Conservation (phyloP, 2,888 invertebrate genomes). For the Eristalis arbustorum region DNA sequence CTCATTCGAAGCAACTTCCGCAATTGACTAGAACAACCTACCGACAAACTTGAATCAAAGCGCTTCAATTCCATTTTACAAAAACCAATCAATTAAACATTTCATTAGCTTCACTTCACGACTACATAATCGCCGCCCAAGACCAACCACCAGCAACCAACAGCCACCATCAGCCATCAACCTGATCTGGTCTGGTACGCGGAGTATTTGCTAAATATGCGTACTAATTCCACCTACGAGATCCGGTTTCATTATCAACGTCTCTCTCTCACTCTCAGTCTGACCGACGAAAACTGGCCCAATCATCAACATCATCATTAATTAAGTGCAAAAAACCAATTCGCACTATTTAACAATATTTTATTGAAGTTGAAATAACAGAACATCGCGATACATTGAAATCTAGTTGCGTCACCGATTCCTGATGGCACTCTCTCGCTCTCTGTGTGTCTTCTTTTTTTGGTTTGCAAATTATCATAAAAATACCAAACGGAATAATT, state of each 20-base stretch:
- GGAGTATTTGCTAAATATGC: constrained; percentile 29
- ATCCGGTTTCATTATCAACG: constrained; percentile 56
- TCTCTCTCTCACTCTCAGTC: neutral
- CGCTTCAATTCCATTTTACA: constrained; percentile 41
- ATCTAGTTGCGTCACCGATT: constrained; percentile 51
- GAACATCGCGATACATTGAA: constrained; percentile 47
- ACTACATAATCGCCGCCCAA: neutral
- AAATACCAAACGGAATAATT: constrained; percentile 70
- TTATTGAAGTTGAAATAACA: constrained; percentile 60
- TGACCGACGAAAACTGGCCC: constrained; percentile 13
- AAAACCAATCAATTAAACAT: constrained; percentile 55
- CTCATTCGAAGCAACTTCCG: neutral
- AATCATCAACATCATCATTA: constrained; percentile 62
- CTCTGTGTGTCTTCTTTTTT: neutral
- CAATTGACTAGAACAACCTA: neutral
- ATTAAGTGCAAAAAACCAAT: constrained; percentile 69
- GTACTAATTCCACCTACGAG: constrained; percentile 57
- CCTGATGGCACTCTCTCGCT: neutral
- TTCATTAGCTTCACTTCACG: constrained; percentile 48
- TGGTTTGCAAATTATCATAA: constrained; percentile 49
- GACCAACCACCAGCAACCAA: neutral
- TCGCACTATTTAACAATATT: constrained; percentile 69
- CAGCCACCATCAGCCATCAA: constrained; percentile 11
- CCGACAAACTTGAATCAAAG: constrained; percentile 22
- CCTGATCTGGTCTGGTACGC: constrained; percentile 11